Evolutionary conservation across 2,888 invertebrate species (phyloP), one percentile per base, ranked within the genome.

Genomic region (Sarcophaga carnaria): DNA sequence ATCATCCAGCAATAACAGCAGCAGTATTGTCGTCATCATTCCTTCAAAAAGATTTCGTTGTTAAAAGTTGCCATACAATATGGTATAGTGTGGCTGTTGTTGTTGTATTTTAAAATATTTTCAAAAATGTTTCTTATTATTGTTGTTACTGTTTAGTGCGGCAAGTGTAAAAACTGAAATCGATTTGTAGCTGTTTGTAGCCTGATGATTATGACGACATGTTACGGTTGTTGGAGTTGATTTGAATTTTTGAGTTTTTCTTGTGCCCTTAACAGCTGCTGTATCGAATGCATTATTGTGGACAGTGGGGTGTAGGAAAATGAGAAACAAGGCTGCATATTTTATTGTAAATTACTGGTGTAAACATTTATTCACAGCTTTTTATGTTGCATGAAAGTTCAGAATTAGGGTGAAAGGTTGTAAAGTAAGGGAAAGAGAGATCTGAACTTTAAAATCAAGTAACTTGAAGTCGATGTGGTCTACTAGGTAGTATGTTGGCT

Each of bases 201-300:
- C 25, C 3, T 66, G 77, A 17, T 70, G 37, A 66, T n/a, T 45
- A 67, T 75, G 80, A 83, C 83, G 83, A 83, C 80, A 81, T 83
- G 83, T 81, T 83, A 67, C 72, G 77, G 49, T 14, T 54, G 75
- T 75, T 62, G 49, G 74, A 60, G 83, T 75, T 78, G 74, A 83
- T 81, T 87, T 87, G 86, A 81, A 87, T 81, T 75, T 81, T 71
- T 78, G 81, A 75, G 70, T 62, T 49, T 70, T 74, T 66, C 49
- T 70, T 70, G 60, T 54, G 22, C 22, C 22, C 79, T 17, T 54
- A 14, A 14, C 54, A 64, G 25, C 47, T 62, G 25, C 47, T 62
- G 12, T 14, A 62, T 14, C 49, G 37, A 8, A 37, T 37, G 37
- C 37, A 37, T 37, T 37, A 37, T 22, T 3, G n/a, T 27, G 49